These are phyloP conservation scores for Sebastes cheni DNA, from an alignment of 2,797 vertebrate species.

Conservation along the genomic window DNA sequence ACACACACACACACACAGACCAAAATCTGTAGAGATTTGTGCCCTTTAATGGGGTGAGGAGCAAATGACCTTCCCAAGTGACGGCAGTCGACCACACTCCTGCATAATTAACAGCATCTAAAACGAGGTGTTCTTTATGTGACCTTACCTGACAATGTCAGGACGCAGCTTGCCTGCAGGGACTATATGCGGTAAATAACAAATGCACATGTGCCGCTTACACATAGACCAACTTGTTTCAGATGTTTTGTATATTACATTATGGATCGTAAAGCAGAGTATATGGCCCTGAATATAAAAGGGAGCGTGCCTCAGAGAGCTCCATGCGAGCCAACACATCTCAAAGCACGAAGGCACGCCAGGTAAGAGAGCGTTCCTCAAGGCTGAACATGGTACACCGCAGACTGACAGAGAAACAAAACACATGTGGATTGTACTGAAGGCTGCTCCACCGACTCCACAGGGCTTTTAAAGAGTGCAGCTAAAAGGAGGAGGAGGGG, in stretches of 20 bases:
- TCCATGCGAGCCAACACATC: slow-evolving; percentile 10
- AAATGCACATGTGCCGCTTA: slow-evolving; percentile 23
- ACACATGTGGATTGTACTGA: slow-evolving; percentile 44
- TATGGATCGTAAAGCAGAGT: not conserved
- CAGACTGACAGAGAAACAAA: slow-evolving; percentile 42
- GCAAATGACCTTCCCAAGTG: slow-evolving; percentile 67
- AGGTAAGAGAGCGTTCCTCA: slow-evolving; percentile 39
- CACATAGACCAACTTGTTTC: not conserved
- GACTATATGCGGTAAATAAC: slow-evolving; percentile 34
- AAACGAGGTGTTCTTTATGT: slow-evolving; percentile 71
- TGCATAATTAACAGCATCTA: slow-evolving; percentile 80
- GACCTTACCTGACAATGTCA: slow-evolving; percentile 77
- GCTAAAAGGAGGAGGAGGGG: slow-evolving; percentile 13
- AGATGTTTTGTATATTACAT: not conserved
- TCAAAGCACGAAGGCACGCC: slow-evolving; percentile 20
- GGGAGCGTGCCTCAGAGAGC: slow-evolving; percentile 20
- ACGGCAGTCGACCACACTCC: slow-evolving; percentile 63
- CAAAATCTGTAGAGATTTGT: slow-evolving; percentile 25
- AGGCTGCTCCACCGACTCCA: slow-evolving; percentile 35
- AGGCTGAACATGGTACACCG: slow-evolving; percentile 8
- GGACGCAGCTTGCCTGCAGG: slow-evolving; percentile 45
- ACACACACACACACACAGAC: not conserved
- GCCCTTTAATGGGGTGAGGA: slow-evolving; percentile 39
- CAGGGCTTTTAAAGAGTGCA: slow-evolving; percentile 9
- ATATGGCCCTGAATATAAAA: slow-evolving; percentile 3